Percentiles rank a stretch among this genome's conserved stretches.
Evolutionary conservation across 2,113 vertebrate species (phyloP).

Genomic region (Cygnus buccinator): DNA sequence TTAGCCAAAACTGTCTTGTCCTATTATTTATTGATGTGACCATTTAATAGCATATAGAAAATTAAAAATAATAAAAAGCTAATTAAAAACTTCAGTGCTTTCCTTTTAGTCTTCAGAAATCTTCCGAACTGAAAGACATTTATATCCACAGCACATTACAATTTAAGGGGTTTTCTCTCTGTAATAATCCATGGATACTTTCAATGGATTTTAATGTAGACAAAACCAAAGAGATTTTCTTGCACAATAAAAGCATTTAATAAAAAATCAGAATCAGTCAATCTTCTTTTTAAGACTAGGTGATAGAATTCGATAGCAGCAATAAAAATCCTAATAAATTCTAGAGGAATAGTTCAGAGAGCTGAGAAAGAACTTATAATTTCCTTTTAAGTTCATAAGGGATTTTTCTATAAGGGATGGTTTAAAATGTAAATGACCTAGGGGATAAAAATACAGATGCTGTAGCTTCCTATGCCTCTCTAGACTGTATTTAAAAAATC

Average conservation of each 20-base stretch:
- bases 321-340: slow-evolving; percentile 30
- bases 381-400: slow-evolving; percentile 4
- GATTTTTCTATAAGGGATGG: neutral
- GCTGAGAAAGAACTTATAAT: neutral
- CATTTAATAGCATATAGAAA: neutral
- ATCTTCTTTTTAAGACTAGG: neutral
- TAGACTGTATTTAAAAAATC: neutral
- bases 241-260: slow-evolving; percentile 14
- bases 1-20: neutral
- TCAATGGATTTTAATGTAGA: slow-evolving; percentile 15
- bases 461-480: neutral
- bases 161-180: neutral
- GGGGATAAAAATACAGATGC: neutral
- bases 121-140: neutral
- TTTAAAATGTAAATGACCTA: neutral
- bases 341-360: slow-evolving; percentile 1
- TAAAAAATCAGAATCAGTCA: slow-evolving; percentile 29
- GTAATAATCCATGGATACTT: neutral
- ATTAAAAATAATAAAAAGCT: slow-evolving; percentile 25
- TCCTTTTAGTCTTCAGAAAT: neutral
- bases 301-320: neutral
- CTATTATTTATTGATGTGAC: neutral
- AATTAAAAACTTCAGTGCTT: slow-evolving; percentile 20
- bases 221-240: slow-evolving; percentile 26
- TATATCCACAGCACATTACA: neutral